Conservation (phyloP, 1,140 invertebrate genomes). For the Drosophila teissieri region DNA sequence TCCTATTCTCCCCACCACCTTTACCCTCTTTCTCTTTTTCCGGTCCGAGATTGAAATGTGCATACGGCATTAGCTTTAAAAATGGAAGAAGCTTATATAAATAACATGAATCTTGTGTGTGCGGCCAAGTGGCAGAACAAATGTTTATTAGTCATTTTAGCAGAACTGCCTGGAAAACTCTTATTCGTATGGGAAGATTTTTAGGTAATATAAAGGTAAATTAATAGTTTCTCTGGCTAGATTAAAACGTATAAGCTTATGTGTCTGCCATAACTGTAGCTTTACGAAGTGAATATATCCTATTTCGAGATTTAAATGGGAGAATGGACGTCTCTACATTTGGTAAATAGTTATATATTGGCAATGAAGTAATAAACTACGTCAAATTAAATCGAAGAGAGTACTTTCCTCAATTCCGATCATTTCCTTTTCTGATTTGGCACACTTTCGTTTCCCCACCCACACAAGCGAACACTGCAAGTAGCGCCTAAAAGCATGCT, state of each 20-base stretch:
- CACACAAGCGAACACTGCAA: not conserved
- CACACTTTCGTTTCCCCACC: slow-evolving; percentile 2
- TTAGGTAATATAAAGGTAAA: no score
- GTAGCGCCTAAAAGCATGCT: slow-evolving; percentile 3
- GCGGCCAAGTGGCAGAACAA: slow-evolving; percentile 28
- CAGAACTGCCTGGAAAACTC: not conserved
- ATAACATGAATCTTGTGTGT: slow-evolving; percentile 47
- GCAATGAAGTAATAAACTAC: not conserved
- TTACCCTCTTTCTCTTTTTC: slow-evolving; percentile 10
- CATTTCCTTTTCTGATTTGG: not conserved
- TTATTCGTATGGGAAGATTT: not conserved
- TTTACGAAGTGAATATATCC: not conserved
- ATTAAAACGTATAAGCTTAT: no score
- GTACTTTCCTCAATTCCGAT: not conserved
- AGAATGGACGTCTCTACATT: not conserved
- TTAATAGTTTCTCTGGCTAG: no score
- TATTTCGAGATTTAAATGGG: not conserved
- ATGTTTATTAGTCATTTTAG: slow-evolving; percentile 45
- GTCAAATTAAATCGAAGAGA: not conserved
- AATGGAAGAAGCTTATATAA: slow-evolving; percentile 50
- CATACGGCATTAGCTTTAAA: slow-evolving; percentile 73
- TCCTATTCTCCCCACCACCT: slow-evolving; percentile 28
- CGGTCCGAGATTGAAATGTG: slow-evolving; percentile 69
- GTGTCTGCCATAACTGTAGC: no score
- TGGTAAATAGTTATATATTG: not conserved